These are phyloP conservation scores for Sphenodon punctatus DNA, from an alignment of 2,797 vertebrate genomes.

Conservation along the genomic window DNA sequence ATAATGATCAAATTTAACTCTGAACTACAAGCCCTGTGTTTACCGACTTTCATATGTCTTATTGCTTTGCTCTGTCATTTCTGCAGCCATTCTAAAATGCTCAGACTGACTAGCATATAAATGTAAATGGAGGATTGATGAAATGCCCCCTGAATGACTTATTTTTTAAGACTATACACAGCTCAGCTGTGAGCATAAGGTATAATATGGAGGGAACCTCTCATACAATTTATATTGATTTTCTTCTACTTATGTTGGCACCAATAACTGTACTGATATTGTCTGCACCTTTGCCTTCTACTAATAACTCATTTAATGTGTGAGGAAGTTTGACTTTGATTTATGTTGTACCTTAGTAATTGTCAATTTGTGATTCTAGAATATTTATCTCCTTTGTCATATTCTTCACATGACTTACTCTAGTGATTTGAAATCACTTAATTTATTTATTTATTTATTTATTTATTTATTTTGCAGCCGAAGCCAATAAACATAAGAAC, in stretches of 20 bases:
- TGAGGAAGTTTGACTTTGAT: neutral
- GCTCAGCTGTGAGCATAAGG: neutral
- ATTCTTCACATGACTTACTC: neutral
- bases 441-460: neutral
- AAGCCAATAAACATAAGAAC: no score
- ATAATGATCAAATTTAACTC: neutral
- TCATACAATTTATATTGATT: neutral
- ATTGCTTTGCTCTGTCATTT: neutral
- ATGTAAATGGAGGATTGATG: neutral
- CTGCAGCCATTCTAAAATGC: neutral
- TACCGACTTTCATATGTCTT: neutral
- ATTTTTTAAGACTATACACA: neutral
- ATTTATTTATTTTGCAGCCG: no score
- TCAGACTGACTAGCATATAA: neutral
- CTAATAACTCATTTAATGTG: neutral
- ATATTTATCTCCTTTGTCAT: neutral
- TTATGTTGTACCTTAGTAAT: rapidly evolving
- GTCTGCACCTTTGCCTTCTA: neutral
- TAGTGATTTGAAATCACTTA: neutral
- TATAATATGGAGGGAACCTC: neutral
- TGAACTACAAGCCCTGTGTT: neutral
- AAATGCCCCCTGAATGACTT: neutral
- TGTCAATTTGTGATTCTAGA: neutral
- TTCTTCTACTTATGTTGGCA: neutral
- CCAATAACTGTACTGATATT: neutral